Percentiles rank a stretch among this genome's conserved stretches.
Evolutionary conservation across 2,113 vertebrate genomes (phyloP).

Genomic region (Lates calcarifer): DNA sequence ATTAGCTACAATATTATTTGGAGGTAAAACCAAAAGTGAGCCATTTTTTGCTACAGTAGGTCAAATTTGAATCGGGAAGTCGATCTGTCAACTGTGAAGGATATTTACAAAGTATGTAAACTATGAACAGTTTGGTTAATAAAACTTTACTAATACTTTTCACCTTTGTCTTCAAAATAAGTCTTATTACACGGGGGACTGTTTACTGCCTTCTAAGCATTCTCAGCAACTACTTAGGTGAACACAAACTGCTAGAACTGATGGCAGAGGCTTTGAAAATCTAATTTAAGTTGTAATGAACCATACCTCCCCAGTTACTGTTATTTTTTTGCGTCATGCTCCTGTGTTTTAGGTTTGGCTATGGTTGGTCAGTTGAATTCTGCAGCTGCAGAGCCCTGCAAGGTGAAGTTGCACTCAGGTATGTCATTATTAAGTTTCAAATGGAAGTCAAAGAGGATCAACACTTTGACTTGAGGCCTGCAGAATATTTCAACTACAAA

Average conservation of each 20-base stretch:
- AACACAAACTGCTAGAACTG: neutral
- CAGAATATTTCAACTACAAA: conserved; percentile 11
- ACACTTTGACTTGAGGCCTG: conserved; percentile 1
- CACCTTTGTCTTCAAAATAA: no score
- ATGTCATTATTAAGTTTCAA: neutral
- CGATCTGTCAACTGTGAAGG: no score
- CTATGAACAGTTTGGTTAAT: no score
- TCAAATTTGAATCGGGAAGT: neutral
- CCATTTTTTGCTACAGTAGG: neutral
- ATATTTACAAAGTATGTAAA: no score
- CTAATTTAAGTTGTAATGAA: neutral
- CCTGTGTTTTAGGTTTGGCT: no score
- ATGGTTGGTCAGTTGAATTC: no score
- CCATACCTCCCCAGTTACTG: no score
- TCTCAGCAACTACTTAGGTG: neutral
- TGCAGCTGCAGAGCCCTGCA: neutral
- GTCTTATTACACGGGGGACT: no score
- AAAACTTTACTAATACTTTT: no score
- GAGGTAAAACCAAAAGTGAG: neutral
- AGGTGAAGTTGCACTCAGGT: neutral
- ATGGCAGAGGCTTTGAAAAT: neutral
- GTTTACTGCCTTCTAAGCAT: neutral
- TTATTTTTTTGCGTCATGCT: neutral
- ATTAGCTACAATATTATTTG: neutral
- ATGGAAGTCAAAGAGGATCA: neutral